Conservation (phyloP, 1,140 invertebrate genomes). For the Trinorchestia longiramus region DNA sequence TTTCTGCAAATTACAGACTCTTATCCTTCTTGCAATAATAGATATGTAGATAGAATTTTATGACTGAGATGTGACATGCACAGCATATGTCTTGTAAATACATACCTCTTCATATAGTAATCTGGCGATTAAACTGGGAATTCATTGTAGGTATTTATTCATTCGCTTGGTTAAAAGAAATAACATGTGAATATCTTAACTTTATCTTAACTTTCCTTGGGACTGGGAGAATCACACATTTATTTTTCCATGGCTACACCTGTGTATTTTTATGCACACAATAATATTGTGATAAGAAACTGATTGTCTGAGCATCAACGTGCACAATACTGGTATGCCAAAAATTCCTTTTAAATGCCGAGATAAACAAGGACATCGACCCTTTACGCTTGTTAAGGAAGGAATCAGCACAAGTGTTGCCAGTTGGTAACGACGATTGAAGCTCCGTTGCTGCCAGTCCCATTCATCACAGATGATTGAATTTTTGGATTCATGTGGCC, state of each 20-base stretch:
- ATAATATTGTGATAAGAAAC: neutral
- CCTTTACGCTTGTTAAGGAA: neutral
- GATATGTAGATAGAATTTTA: too few relatives aligned
- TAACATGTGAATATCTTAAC: too few relatives aligned
- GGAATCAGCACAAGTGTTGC: neutral
- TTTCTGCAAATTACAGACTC: too few relatives aligned
- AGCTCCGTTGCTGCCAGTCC: neutral
- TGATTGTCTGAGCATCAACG: neutral
- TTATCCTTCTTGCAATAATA: too few relatives aligned
- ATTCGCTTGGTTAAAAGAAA: too few relatives aligned
- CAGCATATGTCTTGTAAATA: too few relatives aligned
- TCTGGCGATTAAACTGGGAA: too few relatives aligned
- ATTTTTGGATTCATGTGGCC: neutral
- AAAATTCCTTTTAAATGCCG: neutral
- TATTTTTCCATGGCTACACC: neutral
- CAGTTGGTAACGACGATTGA: neutral
- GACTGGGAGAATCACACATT: neutral
- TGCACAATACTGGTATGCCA: neutral
- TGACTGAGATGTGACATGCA: too few relatives aligned
- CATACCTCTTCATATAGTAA: too few relatives aligned
- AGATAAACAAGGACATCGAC: neutral
- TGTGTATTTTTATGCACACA: neutral
- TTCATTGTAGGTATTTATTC: too few relatives aligned
- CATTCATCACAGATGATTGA: neutral
- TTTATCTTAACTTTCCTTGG: too few relatives aligned